Base-by-base conservation (phyloP, 2,888 invertebrate genomes). In the Kuschelorhynchus macadamiae region DNA sequence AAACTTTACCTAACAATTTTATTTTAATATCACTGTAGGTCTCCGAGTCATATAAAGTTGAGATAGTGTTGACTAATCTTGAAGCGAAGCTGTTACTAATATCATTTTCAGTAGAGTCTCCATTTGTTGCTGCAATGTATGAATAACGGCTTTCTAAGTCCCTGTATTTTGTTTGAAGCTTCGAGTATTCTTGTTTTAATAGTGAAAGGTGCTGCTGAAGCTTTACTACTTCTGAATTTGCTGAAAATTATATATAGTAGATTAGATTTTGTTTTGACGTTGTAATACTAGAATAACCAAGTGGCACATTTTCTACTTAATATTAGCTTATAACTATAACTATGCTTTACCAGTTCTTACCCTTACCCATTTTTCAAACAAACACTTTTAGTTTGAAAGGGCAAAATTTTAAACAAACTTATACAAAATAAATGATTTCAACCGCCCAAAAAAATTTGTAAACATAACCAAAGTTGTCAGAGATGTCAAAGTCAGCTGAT, bases 121-220 rank as follows among this genome's bases (percentile, higher is more conserved):
- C 73, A 52, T 71, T 76, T 11, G 89, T 87, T 0, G 93, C 92
- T 36, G 91, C 90, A 0, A 91, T 90, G 71, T 92, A 88, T 71
- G 92, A 92, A 80, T 95, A 95, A 83, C 95, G 94, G 72, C 91
- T 89, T 81, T 96, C 94, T 21, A 96, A 83, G 76, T 95, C 95
- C 5, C 89, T 89, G 79, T 93, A 91, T 71, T 90, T 90, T 49
- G 88, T 88, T 81, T 96, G 95, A 25, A 97, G 86, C 83, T 95
- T 95, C 5, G 94, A 92, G 84, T 97, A 97, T 83, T 97, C 95
- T 75, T 95, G 94, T 78, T 95, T 91, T 70, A 97, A 86, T 65
- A 97, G 87, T 62, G 91, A 84, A 72, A 97, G 86, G 82, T 97
- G 96, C 81, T 94, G 94, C 82, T 95, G 94, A 76, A 91, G 85